These are phyloP conservation scores for Labrus mixtus DNA, from an alignment of 2,113 vertebrate species.

Conservation along the genomic window DNA sequence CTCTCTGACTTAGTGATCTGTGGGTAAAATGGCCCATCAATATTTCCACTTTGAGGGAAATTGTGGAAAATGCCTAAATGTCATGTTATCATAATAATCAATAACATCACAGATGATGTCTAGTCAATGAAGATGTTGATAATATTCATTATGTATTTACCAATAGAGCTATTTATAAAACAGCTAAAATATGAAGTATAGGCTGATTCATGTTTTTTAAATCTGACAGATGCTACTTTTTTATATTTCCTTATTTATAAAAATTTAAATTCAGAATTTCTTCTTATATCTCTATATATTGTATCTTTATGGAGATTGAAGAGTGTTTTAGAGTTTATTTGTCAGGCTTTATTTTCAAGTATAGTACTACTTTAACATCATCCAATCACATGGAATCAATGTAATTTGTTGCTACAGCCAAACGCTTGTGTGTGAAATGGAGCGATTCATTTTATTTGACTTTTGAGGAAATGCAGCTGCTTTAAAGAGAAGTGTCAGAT, in stretches of 20 bases:
- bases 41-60: neutral
- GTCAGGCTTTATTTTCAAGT: neutral
- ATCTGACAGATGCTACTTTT: neutral
- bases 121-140: neutral
- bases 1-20: slow-evolving; percentile 7
- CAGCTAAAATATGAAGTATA: neutral
- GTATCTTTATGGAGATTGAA: neutral
- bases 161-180: neutral
- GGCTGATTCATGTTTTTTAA: neutral
- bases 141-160: neutral
- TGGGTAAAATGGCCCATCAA: neutral
- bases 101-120: neutral
- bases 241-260: neutral
- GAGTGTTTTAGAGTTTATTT: neutral
- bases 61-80: slow-evolving; percentile 16
- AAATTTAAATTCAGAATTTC: neutral
- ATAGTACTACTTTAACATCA: neutral
- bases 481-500: slow-evolving; percentile 35
- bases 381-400: slow-evolving; percentile 1
- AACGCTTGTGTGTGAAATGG: neutral
- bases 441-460: slow-evolving; percentile 12
- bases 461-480: slow-evolving; percentile 50
- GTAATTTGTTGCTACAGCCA: neutral
- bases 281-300: neutral
- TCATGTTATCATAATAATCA: slow-evolving; percentile 24